A percentile compares a stretch with the other conserved stretches of the same genome.
phyloP scores from a whole-genome alignment of 2,797 vertebrate genomes.

The Parauchenoglanis ngamensis region DNA sequence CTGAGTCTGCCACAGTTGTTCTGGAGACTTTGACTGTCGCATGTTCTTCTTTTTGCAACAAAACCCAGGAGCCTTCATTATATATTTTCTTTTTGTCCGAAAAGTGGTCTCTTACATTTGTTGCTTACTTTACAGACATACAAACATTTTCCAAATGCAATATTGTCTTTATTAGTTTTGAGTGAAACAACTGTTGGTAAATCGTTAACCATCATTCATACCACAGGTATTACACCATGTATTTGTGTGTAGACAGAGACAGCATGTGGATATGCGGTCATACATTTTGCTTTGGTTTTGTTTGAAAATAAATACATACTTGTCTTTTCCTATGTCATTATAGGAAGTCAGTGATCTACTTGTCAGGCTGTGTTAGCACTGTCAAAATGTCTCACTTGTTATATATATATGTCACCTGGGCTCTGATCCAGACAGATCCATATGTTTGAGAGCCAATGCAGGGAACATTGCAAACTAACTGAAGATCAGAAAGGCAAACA shows the following conservation, averaged over 20 bases:
- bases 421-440: conserved; percentile 6
- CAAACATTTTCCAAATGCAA: no score
- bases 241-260: background rate
- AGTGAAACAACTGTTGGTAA: background rate
- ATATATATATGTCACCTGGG: conserved; percentile 10
- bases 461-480: background rate
- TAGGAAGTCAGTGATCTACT: background rate
- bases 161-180: background rate
- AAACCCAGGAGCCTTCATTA: no score
- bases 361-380: conserved; percentile 17
- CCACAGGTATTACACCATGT: background rate
- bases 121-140: no score
- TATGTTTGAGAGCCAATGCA: conserved; percentile 4
- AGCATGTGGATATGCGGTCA: background rate
- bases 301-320: background rate
- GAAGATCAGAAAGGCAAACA: conserved; percentile 4
- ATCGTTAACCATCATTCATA: conserved; percentile 15
- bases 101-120: no score
- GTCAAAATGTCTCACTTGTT: conserved; percentile 9
- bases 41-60: no score
- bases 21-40: no score
- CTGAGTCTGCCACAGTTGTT: no score
- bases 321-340: conserved; percentile 14
- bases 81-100: no score
- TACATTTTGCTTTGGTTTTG: background rate